phyloP scores from a whole-genome alignment of 2,797 vertebrate species.

The Lutjanus campechanus region DNA sequence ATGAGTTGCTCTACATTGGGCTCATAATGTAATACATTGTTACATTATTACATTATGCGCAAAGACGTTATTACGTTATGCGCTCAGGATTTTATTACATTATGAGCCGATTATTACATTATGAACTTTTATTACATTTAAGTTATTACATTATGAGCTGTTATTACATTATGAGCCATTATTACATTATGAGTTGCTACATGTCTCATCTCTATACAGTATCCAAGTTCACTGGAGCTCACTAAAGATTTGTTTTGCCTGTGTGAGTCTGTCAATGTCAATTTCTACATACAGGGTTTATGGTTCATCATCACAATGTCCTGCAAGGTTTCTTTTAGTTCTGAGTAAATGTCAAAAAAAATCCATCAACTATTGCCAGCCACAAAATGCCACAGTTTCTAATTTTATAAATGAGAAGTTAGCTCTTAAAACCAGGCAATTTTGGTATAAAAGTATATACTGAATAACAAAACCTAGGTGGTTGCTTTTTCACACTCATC shows the following conservation, averaged over 20 bases:
- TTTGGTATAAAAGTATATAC: neutral
- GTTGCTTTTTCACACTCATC: slow-evolving; percentile 6
- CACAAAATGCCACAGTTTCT: slow-evolving; percentile 10
- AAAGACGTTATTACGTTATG: no score
- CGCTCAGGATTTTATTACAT: no score
- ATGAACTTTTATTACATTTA: no score
- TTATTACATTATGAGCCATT: no score
- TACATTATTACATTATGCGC: no score
- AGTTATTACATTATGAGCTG: no score
- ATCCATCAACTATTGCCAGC: slow-evolving; percentile 8
- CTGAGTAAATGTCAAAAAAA: slow-evolving; percentile 4
- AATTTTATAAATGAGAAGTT: neutral
- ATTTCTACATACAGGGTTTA: neutral
- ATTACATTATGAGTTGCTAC: no score
- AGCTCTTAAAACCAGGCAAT: neutral
- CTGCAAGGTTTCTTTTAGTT: neutral
- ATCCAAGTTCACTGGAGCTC: neutral
- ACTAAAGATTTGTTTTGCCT: neutral
- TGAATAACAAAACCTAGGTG: neutral
- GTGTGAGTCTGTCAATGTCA: neutral
- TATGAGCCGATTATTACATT: no score
- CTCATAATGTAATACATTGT: no score
- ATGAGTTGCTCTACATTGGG: no score
- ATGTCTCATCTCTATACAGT: neutral
- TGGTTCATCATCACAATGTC: neutral